Evolutionary conservation across 92 coral and sea anemone species (phyloP).

Genomic region (Zoanthus sansibaricus): DNA sequence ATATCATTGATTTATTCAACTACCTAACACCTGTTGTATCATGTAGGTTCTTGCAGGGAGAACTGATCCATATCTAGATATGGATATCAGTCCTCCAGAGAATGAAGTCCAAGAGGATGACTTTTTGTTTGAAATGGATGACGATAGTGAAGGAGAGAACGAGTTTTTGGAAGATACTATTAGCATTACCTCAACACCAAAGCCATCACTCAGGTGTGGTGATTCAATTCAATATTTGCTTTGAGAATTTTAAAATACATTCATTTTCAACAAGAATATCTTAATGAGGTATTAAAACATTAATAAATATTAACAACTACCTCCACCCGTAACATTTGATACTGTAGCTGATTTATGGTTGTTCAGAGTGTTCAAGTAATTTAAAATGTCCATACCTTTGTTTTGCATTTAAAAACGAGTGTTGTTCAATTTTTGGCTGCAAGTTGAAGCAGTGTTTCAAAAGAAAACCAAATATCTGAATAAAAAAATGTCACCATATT

Average conservation of each 20-base stretch:
- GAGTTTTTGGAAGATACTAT: constrained; percentile 88
- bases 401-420: no score
- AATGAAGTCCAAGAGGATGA: constrained; percentile 86
- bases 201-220: constrained; percentile 89
- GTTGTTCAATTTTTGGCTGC: no score
- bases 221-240: no score
- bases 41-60: constrained; percentile 70
- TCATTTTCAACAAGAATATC: neutral
- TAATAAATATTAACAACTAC: no score
- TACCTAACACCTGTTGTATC: neutral
- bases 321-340: no score
- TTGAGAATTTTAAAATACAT: neutral
- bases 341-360: no score
- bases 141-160: constrained; percentile 87
- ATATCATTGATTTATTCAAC: constrained; percentile 47
- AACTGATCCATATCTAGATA: constrained; percentile 63
- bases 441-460: no score
- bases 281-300: no score
- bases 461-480: no score
- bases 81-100: constrained; percentile 95
- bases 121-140: constrained; percentile 85
- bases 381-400: no score
- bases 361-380: no score
- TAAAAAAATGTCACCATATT: no score
- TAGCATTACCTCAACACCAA: constrained; percentile 93